Evolutionary conservation across 2,888 invertebrate species (phyloP), one percentile per base, ranked within the genome.

Genomic region (Aphidius colemani): DNA sequence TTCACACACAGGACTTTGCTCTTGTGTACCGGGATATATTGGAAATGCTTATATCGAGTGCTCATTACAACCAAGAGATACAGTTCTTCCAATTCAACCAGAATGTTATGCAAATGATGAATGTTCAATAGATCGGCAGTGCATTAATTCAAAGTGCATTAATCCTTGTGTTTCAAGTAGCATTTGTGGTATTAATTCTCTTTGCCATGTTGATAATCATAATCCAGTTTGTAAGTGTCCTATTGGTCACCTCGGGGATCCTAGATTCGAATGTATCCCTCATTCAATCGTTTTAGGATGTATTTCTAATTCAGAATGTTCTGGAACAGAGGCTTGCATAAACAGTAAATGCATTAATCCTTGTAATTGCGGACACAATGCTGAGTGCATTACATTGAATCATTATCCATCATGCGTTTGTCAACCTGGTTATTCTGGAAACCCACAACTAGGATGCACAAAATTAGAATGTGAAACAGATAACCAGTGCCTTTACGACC

Each of bases 341-440:
- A 95, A 94, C 75, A 86, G 88, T 45, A 85, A 88, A 18, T 95
- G 95, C 77, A 88, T 90, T 8, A 90, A 89, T 76, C 95, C 95
- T 1, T 95, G 95, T 78, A 91, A 91, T 74, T 94, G 94, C 74
- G 95, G 95, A 56, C 85, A 88, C 2, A 89, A 93, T 76, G 90
- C 95, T 6, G 91, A 93, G 71, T 96, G 96, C 78, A 86, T 86
- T 65, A 93, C 95, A 9, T 85, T 88, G 60, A 89, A 92, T 80
- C 95, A 96, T 78, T 92, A 93, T 82, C 93, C 95, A 11, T 89
- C 92, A 11, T 96, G 95, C 79, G 89, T 87, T 74, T 96, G 95
- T 79, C 87, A 88, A 75, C 87, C 89, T 46, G 94, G 93, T 58
- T 94, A 88, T 81, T 92, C 93, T 49, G 95, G 95, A 76, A 93